These are phyloP conservation scores for Ditylenchus weischeri DNA, from an alignment of 2,888 invertebrate species.

Conservation along the genomic window DNA sequence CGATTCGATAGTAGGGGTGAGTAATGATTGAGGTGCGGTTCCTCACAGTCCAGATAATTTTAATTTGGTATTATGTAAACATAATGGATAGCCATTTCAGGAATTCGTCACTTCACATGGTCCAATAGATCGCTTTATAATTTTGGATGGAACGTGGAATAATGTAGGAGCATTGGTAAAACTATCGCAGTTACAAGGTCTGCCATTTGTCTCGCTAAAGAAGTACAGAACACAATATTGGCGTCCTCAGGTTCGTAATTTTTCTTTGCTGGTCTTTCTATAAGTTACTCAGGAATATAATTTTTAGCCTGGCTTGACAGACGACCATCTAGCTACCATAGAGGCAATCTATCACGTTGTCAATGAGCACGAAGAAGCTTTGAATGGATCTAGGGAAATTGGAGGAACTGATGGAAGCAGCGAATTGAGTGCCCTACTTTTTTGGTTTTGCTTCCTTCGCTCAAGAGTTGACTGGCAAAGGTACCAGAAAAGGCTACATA, in stretches of 20 bases:
- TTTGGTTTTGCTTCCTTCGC: constrained; percentile 51
- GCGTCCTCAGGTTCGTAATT: constrained; percentile 58
- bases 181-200: constrained; percentile 44
- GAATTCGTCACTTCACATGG: constrained; percentile 37
- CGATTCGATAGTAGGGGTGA: no score
- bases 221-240: constrained; percentile 61
- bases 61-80: constrained; percentile 36
- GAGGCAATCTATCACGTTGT: constrained; percentile 62
- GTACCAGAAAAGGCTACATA: no score
- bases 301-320: constrained; percentile 43
- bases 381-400: not conserved
- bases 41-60: not conserved
- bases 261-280: not conserved
- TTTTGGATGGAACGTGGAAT: constrained; percentile 57
- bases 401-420: constrained; percentile 5
- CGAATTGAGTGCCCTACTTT: constrained; percentile 49
- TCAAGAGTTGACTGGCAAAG: no score
- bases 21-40: no score
- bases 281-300: not conserved
- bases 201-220: constrained; percentile 60
- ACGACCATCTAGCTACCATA: constrained; percentile 61
- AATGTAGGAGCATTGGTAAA: constrained; percentile 50
- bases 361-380: constrained; percentile 38
- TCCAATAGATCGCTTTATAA: constrained; percentile 48
- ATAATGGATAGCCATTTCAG: constrained; percentile 31